phyloP scores from a whole-genome alignment of 2,797 vertebrate species.

The Coendou prehensilis region DNA sequence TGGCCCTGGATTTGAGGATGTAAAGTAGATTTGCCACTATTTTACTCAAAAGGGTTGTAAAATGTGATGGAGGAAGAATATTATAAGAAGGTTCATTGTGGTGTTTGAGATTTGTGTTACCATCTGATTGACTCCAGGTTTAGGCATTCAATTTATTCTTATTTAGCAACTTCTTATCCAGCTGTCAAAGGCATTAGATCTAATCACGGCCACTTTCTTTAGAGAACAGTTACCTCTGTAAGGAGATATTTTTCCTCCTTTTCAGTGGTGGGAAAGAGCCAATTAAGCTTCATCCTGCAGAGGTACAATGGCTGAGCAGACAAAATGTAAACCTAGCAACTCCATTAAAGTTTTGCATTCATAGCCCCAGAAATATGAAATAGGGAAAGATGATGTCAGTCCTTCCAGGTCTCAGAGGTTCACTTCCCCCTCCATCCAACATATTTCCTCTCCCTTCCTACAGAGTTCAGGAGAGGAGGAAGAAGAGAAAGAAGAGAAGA shows the following conservation, averaged over 20 bases:
- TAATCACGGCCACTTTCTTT: slow-evolving; percentile 82
- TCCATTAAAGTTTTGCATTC: slow-evolving; percentile 58
- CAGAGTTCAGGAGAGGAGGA: background rate
- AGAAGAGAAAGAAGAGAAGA: slow-evolving; percentile 58
- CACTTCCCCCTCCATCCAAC: background rate
- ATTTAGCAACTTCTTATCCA: slow-evolving; percentile 79
- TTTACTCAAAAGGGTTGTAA: background rate
- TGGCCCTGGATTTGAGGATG: background rate
- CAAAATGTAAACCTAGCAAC: slow-evolving; percentile 55
- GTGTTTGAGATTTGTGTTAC: slow-evolving; percentile 55
- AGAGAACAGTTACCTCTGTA: slow-evolving; percentile 73
- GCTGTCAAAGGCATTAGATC: slow-evolving; percentile 80
- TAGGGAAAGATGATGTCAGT: slow-evolving; percentile 34
- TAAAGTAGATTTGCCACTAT: background rate
- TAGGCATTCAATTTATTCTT: slow-evolving; percentile 77
- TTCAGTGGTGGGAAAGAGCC: slow-evolving; percentile 72
- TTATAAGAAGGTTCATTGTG: slow-evolving; percentile 11
- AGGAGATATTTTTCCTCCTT: slow-evolving; percentile 68
- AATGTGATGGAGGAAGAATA: background rate
- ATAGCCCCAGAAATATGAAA: background rate
- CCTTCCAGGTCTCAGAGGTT: background rate
- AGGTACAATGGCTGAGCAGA: slow-evolving; percentile 46
- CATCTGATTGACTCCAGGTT: slow-evolving; percentile 60
- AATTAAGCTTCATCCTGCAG: slow-evolving; percentile 78
- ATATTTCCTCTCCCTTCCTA: slow-evolving; percentile 51